Conservation (phyloP, 1,140 invertebrate species). For the Pectinophora gossypiella region DNA sequence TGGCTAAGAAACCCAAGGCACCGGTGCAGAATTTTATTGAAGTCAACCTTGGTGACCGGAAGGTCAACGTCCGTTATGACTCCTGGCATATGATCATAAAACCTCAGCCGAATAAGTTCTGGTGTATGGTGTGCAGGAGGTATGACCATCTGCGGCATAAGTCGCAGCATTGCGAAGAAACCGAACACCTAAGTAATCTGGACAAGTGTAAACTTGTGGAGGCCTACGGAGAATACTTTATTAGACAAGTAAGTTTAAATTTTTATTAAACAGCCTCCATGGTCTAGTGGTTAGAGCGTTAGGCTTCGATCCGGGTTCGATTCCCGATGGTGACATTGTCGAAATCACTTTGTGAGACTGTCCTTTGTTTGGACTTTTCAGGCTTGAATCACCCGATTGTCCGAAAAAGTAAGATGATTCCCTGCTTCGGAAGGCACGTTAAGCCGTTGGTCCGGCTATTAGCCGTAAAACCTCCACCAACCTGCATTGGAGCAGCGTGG, state of each 20-base stretch:
- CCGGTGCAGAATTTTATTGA: background rate
- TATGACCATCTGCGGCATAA: slow-evolving; percentile 6
- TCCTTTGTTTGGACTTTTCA: too few species aligned
- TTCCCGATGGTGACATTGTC: too few species aligned
- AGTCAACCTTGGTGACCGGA: slow-evolving; percentile 12
- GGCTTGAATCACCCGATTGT: too few species aligned
- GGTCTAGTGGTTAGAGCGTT: too few species aligned
- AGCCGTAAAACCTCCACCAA: too few species aligned
- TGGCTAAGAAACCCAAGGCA: slow-evolving; percentile 7
- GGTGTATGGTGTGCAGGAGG: slow-evolving; percentile 29
- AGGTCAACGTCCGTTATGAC: slow-evolving; percentile 18
- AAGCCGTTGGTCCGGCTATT: too few species aligned
- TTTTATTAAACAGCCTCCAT: too few species aligned
- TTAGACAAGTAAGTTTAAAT: slow-evolving; percentile 30
- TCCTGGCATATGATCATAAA: slow-evolving; percentile 25
- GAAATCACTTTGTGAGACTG: too few species aligned
- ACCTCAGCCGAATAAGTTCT: slow-evolving; percentile 14
- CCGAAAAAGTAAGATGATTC: too few species aligned
- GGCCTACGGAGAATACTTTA: slow-evolving; percentile 12
- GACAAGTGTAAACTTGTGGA: slow-evolving; percentile 14
- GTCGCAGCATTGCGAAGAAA: slow-evolving; percentile 14
- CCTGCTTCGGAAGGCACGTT: too few species aligned
- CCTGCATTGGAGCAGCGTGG: too few species aligned
- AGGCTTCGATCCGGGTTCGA: too few species aligned
- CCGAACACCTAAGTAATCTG: slow-evolving; percentile 15